Evolutionary conservation across 2,113 vertebrate genomes (phyloP), one percentile per base, ranked within the genome.

Genomic region (Carlito syrichta): DNA sequence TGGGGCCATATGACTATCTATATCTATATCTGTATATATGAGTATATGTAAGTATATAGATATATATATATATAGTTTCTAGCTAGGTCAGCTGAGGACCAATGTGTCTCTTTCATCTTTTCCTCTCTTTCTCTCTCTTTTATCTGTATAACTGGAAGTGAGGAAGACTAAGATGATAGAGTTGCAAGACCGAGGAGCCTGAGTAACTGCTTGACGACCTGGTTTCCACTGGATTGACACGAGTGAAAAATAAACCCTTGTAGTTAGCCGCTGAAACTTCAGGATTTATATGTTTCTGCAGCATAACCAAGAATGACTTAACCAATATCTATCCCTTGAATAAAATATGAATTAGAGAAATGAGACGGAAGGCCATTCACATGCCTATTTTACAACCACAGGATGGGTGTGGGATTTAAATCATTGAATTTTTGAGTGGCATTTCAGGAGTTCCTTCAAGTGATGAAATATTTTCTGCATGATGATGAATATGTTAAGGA

Each of bases 261-360:
- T 27, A n/a, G 30, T 85, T 66, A 83, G 45, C 45, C 76, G 63
- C 40, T 25, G 40, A 82, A 13, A 86, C 50, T 25, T 82, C 54
- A 91, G 52, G 50, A 56, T 89, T 92, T 81, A 60, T 93, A 88
- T 96, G 58, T 58, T 93, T 54, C 17, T 91, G 82, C 56, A 52
- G 60, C 66, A 83, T 60, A 77, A 88, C 5, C 35, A 89, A 52
- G 32, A 89, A 78, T 69, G 69, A 69, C 23, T 88, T 92, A 76
- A 66, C 16, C 71, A 86, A 84, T 38, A 54, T 5, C n/a, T 90
- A n/a, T 78, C 25, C 66, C 56, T 45, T 87, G 16, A 92, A 50
- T 95, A 86, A 87, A 87, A 73, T 71, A 40, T 52, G 22, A 84
- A 9, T 60, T 43, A 91, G 27, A 94, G 17, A 78, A 86, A 50